Percentiles rank a stretch among this genome's conserved stretches.
Conservation (phyloP, 2,113 vertebrate species). For the Leptodactylus fuscus region DNA sequence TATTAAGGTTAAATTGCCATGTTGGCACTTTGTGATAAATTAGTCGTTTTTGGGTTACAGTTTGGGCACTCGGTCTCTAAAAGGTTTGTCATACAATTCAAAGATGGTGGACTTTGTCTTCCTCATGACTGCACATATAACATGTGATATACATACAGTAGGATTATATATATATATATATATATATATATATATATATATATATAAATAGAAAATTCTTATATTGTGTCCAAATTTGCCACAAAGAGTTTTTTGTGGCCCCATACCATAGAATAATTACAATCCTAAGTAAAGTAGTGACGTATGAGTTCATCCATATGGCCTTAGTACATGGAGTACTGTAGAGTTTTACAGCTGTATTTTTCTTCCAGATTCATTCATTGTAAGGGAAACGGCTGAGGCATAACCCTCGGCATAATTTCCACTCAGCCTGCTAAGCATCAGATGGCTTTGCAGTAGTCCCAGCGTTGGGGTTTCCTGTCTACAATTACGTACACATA, state of each 20-base stretch:
- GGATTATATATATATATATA: too few relatives aligned
- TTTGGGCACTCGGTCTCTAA: too few relatives aligned
- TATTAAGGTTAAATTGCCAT: too few relatives aligned
- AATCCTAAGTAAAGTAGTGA: neutral
- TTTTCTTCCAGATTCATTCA: slow-evolving; percentile 39
- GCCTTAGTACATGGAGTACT: neutral
- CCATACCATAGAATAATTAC: neutral
- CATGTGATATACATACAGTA: too few relatives aligned
- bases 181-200: too few relatives aligned
- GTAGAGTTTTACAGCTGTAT: neutral
- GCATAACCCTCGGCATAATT: slow-evolving; percentile 8
- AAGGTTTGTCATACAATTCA: too few relatives aligned
- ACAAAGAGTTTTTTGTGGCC: neutral
- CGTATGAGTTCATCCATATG: neutral
- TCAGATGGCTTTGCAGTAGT: slow-evolving; percentile 31
- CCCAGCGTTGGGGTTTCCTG: slow-evolving; percentile 47
- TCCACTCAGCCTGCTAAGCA: slow-evolving; percentile 30
- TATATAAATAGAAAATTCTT: too few relatives aligned
- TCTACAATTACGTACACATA: slow-evolving; percentile 39
- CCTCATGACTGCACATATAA: too few relatives aligned
- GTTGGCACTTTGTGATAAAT: too few relatives aligned
- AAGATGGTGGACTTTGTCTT: too few relatives aligned
- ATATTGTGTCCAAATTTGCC: too few relatives aligned
- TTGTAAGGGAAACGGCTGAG: slow-evolving; percentile 11
- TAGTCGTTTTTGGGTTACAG: too few relatives aligned